phyloP scores from a whole-genome alignment of 2,888 invertebrate genomes.

The Cinara cedri region DNA sequence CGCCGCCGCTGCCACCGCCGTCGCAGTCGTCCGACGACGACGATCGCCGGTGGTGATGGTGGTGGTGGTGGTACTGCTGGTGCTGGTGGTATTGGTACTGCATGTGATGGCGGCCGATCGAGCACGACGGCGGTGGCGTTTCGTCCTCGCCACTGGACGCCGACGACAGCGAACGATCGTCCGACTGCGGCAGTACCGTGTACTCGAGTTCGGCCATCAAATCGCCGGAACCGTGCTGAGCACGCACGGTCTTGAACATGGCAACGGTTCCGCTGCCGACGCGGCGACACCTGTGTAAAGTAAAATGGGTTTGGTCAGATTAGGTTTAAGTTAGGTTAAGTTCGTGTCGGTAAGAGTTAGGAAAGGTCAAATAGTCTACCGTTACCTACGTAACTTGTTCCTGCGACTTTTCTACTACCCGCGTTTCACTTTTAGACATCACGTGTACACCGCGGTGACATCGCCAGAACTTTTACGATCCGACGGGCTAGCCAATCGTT shows the following conservation, averaged over 20 bases:
- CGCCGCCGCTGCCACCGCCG: not conserved
- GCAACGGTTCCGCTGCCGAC: not conserved
- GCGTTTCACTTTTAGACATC: not conserved
- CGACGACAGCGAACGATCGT: conserved; percentile 63
- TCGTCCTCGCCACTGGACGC: conserved; percentile 50
- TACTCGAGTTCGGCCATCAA: conserved; percentile 46
- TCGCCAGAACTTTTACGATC: not conserved
- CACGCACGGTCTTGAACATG: conserved; percentile 50
- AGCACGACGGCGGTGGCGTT: not conserved
- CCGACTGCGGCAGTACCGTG: conserved; percentile 75
- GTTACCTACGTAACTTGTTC: no score
- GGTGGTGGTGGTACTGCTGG: not conserved
- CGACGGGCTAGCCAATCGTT: no score
- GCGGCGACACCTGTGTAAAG: not conserved
- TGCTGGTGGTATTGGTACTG: conserved; percentile 55
- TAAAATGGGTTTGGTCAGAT: no score
- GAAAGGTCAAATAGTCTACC: no score
- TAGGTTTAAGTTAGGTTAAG: no score
- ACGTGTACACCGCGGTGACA: not conserved
- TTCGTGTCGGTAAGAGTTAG: no score
- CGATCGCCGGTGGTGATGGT: conserved; percentile 59
- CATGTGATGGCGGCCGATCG: conserved; percentile 60
- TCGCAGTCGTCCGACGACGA: not conserved
- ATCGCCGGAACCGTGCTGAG: conserved; percentile 45
- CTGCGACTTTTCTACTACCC: no score